phyloP scores from a whole-genome alignment of 2,113 vertebrate species.

The Triplophysa rosa region DNA sequence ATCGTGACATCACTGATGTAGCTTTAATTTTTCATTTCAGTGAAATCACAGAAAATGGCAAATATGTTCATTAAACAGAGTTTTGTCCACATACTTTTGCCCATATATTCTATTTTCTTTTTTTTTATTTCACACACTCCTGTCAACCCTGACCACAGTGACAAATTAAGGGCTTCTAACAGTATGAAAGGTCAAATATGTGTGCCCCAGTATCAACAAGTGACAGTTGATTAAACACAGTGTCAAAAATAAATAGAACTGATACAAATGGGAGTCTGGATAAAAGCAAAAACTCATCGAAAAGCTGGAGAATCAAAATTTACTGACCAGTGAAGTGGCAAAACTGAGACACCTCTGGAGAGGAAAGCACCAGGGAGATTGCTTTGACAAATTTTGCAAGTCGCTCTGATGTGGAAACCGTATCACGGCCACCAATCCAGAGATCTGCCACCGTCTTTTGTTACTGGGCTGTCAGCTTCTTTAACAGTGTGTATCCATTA shows the following conservation, averaged over 20 bases:
- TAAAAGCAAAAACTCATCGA: conserved; percentile 21
- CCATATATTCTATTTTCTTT: no score
- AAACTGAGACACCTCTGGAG: conserved; percentile 35
- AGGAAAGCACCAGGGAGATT: conserved; percentile 35
- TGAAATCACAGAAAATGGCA: no score
- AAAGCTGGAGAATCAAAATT: conserved; percentile 30
- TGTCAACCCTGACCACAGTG: no score
- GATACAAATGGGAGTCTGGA: conserved; percentile 11
- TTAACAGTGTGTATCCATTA: conserved; percentile 38
- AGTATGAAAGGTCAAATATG: not conserved
- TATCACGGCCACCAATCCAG: conserved; percentile 30
- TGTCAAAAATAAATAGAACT: conserved; percentile 34
- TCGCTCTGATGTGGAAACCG: conserved; percentile 24
- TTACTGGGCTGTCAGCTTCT: conserved; percentile 40
- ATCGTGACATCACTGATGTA: no score
- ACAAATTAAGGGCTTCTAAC: not conserved
- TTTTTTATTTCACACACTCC: no score
- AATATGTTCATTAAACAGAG: no score
- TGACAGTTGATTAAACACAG: conserved; percentile 14
- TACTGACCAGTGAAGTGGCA: conserved; percentile 37
- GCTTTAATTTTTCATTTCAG: no score
- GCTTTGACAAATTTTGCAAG: conserved; percentile 34
- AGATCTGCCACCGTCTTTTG: conserved; percentile 28
- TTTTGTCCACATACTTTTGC: not conserved
- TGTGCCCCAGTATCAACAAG: not conserved